Conservation (phyloP, 2,797 vertebrate genomes). For the Anas bahamensis region DNA sequence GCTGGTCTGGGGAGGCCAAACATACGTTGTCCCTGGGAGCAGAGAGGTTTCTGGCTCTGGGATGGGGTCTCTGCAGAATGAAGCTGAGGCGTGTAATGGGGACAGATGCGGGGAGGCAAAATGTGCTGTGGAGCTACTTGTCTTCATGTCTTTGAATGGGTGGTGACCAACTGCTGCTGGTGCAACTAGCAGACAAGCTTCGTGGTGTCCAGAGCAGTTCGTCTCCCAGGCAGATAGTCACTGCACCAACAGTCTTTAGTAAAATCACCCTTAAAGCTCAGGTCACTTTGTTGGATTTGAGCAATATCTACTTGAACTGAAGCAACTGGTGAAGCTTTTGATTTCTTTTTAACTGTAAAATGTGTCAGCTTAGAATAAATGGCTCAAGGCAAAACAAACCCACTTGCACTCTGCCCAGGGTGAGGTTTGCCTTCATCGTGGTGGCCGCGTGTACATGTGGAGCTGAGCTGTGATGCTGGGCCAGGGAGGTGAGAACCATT, state of each 20-base stretch:
- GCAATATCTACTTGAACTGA: neutral
- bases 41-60: neutral
- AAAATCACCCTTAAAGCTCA: neutral
- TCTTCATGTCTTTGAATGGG: neutral
- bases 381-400: neutral
- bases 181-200: neutral
- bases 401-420: neutral
- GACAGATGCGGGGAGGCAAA: neutral
- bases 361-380: neutral
- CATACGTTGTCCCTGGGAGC: accelerated
- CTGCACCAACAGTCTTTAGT: neutral
- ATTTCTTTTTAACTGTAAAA: neutral
- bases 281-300: neutral
- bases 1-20: neutral
- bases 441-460: accelerated
- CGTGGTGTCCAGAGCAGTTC: neutral
- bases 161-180: neutral
- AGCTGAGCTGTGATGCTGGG: neutral
- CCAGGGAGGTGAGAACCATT: neutral
- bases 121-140: neutral
- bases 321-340: neutral
- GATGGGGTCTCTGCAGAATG: neutral
- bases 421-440: neutral
- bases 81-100: neutral
- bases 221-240: neutral